A percentile compares a stretch with the other conserved stretches of the same genome.
These are phyloP conservation scores for Danio choprae DNA, from an alignment of 2,797 vertebrate genomes.

Conservation along the genomic window DNA sequence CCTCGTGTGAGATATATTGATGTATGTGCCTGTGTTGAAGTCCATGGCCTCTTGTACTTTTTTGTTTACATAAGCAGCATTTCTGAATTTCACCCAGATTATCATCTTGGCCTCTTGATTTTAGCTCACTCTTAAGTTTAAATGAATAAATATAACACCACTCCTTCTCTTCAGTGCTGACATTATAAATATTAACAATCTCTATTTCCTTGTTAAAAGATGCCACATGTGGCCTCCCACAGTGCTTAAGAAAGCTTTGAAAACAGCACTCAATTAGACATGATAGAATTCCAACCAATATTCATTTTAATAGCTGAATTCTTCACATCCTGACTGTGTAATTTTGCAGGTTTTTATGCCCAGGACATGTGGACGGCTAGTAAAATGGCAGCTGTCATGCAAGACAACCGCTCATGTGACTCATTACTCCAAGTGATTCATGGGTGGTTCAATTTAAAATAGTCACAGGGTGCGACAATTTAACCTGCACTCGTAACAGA, in stretches of 20 bases:
- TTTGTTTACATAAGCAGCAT: background rate
- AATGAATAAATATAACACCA: background rate
- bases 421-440: slow-evolving; percentile 51
- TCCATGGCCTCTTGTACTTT: too few species aligned
- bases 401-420: slow-evolving; percentile 37
- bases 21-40: too few species aligned
- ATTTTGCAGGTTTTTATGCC: slow-evolving; percentile 45
- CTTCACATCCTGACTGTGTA: slow-evolving; percentile 14
- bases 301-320: background rate
- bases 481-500: slow-evolving; percentile 42
- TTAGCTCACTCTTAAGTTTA: background rate
- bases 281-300: slow-evolving; percentile 1
- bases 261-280: slow-evolving; percentile 32
- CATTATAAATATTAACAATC: background rate
- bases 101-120: too few species aligned
- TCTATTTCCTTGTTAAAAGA: slow-evolving; percentile 34
- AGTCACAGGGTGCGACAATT: slow-evolving; percentile 54
- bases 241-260: slow-evolving; percentile 26
- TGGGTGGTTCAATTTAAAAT: slow-evolving; percentile 48
- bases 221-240: background rate
- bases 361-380: slow-evolving; percentile 12
- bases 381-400: slow-evolving; percentile 39
- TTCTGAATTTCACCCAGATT: background rate
- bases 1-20: too few species aligned
- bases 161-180: background rate